A percentile compares a stretch with the other conserved stretches of the same genome.
These are phyloP conservation scores for Arvicanthis niloticus DNA, from an alignment of 2,113 vertebrate genomes.

Conservation along the genomic window DNA sequence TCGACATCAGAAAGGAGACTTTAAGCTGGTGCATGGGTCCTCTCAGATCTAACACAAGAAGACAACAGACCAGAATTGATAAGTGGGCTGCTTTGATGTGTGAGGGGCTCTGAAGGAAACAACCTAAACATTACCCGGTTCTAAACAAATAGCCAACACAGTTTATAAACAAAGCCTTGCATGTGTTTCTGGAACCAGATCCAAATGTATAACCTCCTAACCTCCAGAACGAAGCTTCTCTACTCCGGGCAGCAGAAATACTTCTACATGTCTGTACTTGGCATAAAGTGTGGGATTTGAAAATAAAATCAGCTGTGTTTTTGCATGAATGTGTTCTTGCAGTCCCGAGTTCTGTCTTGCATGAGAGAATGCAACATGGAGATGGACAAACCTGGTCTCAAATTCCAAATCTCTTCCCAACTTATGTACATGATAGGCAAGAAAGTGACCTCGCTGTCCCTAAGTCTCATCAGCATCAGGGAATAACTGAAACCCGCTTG, in stretches of 20 bases:
- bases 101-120: conserved; percentile 9
- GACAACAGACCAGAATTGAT: conserved; percentile 57
- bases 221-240: neutral
- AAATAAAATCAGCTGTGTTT: conserved; percentile 32
- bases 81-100: conserved; percentile 71
- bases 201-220: conserved; percentile 59
- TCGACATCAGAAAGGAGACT: conserved; percentile 26
- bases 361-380: neutral
- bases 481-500: neutral
- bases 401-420: neutral
- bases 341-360: neutral
- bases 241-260: neutral
- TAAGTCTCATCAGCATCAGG: neutral
- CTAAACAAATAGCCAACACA: conserved; percentile 70
- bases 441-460: neutral
- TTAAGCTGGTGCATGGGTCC: conserved; percentile 2
- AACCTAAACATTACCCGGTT: conserved; percentile 64
- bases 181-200: conserved; percentile 62
- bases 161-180: conserved; percentile 77
- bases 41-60: neutral
- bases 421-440: neutral
- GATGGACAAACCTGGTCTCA: neutral
- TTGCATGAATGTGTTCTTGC: conserved; percentile 14
- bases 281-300: neutral
- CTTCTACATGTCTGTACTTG: neutral